Evolutionary conservation across 1,140 invertebrate genomes (phyloP), one percentile per base, ranked within the genome.

Genomic region (Calephelis virginiensis): DNA sequence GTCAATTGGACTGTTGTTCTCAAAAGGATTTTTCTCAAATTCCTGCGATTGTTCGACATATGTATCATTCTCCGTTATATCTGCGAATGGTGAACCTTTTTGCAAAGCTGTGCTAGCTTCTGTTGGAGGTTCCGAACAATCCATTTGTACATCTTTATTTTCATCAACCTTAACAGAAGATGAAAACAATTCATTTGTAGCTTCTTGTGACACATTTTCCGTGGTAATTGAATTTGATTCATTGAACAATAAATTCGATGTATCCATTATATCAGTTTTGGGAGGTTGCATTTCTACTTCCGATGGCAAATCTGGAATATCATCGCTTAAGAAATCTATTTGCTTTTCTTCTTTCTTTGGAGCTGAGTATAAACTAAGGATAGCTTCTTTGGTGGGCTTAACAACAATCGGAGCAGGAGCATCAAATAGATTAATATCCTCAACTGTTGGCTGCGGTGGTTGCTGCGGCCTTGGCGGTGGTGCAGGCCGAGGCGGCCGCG

Each of bases 341-440:
- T 82, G 86, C 66, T 91, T 90, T 64, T 83, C 86, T 77, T 89
- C 85, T 71, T 90, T 90, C 71, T 92, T 91, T 10, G 93, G 92
- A 67, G 92, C 88, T 14, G 93, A 92, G 69, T 94, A 94, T n/a
- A 95, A 83, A 81, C 94, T 95, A 28, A 95, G 78, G 49, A 95
- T 95, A 67, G 93, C 94, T 77, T 94, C 93, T 67, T 94, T 94
- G 13, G 92, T 92, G 43, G 92, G 85, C 66, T 92, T 92, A 2
- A 82, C 68, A 8, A 69, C 50, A 1, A 76, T 69, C 5, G 85
- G 88, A 8, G 64, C 77, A 6, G 90, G 90, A 28, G 90, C 89
- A 65, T 92, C 90, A 68, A 92, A 92, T n/a, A 92, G 70, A 61
- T 90, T 92, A 11, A 91, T 91, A 56, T 91, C 89, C 61, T 90